Base-by-base conservation (phyloP, 2,888 invertebrate genomes). In the Lasioglossum pauxillum region DNA sequence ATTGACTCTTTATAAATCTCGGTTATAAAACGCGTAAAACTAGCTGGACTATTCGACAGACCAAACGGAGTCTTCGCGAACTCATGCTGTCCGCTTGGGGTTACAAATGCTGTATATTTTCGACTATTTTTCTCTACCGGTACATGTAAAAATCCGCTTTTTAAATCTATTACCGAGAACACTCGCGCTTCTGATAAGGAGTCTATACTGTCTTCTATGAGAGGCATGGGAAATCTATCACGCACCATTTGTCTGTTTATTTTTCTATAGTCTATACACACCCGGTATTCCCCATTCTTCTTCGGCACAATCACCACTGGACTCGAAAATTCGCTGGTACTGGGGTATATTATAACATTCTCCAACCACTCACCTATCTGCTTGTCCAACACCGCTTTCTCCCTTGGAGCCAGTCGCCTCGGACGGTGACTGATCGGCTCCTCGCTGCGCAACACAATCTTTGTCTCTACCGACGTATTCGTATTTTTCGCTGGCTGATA, bases 311-410 rank as follows among this genome's bases (percentile, higher is more conserved):
- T 71, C 1, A 72, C 75, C 5, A 78, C 78, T 7, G 74, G 53
- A 44, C 78, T 82, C 8, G 41, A 35, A 44, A 23, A 75, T 5
- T 74, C 78, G 19, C 78, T 74, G 5, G n/a, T 53, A 0, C 74
- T 74, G 8, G 78, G 78, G 0, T 49, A 27, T 10, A 83, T 74
- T 23, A 82, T 19, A 0, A 69, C 69, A 1, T 74, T 46, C 27
- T 53, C 5, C n/a, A 82, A 12, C 82, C 82, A 75, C 8, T 82
- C 74, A 12, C 44, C 35, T 38, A 83, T 57, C 16, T 83, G 82
- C 8, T 46, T 74, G 0, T 46, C 19, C 2, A 82, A n/a, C 0
- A 78, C 23, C 23, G 31, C 67, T 57, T 74, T 78, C 23, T 74
- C 78, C 12, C 31, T 74, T 35, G 64, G 64, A 4, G 82, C 72